phyloP scores from a whole-genome alignment of 1,140 invertebrate species.

The Frieseomelitta varia region DNA sequence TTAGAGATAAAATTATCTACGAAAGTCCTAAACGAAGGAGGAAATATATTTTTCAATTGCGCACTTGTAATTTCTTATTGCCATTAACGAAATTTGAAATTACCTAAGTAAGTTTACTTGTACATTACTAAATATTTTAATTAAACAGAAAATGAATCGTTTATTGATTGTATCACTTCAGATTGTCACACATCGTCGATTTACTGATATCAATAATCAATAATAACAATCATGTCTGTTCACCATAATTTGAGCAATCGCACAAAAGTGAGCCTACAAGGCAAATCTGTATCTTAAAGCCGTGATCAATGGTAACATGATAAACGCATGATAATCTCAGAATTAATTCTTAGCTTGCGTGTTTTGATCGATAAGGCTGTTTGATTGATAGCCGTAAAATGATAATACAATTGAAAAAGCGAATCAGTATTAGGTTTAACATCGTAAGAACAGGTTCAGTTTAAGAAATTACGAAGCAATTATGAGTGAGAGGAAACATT shows the following conservation, averaged over 20 bases:
- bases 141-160: neutral
- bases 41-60: neutral
- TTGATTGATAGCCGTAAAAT: constrained; percentile 25
- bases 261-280: neutral
- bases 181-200: too few species aligned
- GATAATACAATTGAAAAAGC: constrained; percentile 31
- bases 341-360: constrained; percentile 33
- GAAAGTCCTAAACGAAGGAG: neutral
- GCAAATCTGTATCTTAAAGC: neutral
- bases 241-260: neutral
- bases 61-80: neutral
- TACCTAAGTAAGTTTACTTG: neutral
- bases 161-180: neutral
- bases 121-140: neutral
- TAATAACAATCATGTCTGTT: too few species aligned
- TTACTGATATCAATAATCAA: too few species aligned
- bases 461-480: neutral
- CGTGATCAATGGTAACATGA: neutral
- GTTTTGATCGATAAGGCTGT: constrained; percentile 57
- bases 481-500: constrained; percentile 25
- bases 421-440: constrained; percentile 45
- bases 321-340: constrained; percentile 36
- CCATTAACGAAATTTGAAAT: neutral
- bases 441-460: constrained; percentile 24
- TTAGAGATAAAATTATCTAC: neutral